Evolutionary conservation across 2,888 invertebrate genomes (phyloP).

Genomic region (Pollenia griseotomentosa): DNA sequence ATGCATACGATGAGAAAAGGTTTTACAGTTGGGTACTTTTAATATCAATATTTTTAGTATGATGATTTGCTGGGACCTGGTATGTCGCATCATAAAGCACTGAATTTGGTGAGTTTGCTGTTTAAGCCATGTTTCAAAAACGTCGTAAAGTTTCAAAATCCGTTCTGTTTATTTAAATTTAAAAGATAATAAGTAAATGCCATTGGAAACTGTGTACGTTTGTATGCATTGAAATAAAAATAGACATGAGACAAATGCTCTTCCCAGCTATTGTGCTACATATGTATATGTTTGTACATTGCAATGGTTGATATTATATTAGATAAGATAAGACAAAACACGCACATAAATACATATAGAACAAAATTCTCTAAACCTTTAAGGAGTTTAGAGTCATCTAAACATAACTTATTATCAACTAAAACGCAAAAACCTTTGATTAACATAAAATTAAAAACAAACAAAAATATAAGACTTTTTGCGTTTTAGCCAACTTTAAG

Average conservation of each 20-base stretch:
- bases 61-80: too few species aligned
- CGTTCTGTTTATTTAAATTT: not conserved
- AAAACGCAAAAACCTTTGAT: too few species aligned
- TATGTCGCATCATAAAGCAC: too few species aligned
- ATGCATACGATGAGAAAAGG: too few species aligned
- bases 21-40: too few species aligned
- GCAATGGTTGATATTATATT: conserved; percentile 1
- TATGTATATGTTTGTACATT: not conserved
- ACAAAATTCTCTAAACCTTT: not conserved
- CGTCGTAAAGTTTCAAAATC: too few species aligned
- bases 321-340: conserved; percentile 18
- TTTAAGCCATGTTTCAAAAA: too few species aligned
- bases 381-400: not conserved
- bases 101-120: too few species aligned
- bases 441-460: not conserved
- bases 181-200: not conserved
- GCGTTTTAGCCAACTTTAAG: not conserved
- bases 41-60: too few species aligned
- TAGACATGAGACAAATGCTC: conserved; percentile 61
- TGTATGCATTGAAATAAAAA: conserved; percentile 37
- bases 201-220: conserved; percentile 17
- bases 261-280: conserved; percentile 30
- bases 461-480: not conserved
- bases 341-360: not conserved
- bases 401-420: too few species aligned